Evolutionary conservation across 2,888 invertebrate genomes (phyloP), one percentile per base, ranked within the genome.

Genomic region (Zhuqinia jingwanae): DNA sequence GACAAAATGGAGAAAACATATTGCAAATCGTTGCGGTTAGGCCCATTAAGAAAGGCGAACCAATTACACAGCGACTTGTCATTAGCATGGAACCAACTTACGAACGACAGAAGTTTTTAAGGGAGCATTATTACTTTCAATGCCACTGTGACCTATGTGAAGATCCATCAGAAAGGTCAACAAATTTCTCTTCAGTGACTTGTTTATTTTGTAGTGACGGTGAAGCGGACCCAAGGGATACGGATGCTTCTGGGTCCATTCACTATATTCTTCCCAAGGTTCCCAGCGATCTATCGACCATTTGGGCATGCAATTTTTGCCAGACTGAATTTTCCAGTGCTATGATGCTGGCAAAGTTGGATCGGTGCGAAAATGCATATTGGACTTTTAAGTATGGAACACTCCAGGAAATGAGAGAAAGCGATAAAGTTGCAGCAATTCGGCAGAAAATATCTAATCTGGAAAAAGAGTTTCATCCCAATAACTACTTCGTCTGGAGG

Each of bases 101-200:
- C 15, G 22, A 25, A 10, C 70, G 70, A 0, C 70, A 73, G n/a
- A 47, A 17, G 25, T 73, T 25, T 73, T 27, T 73, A 22, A 13
- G 5, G 70, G 50, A 50, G 5, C 47, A 73, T 10, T 73, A 47
- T 45, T 73, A 73, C 50, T 73, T 73, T 13, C 22, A 22, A 0
- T 73, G 70, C 50, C 47, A 47, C 11, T 73, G 70, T 73, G 50
- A 1, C 25, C 47, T 73, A n/a, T 73, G 70, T 15, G 13, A 22
- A 25, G 70, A 73, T 50, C 47, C 70, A 0, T 22, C 25, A 0
- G 70, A 73, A 22, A 47, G 22, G 5, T 13, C 15, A 25, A 73
- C 70, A 0, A 45, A 25, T 22, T 73, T 73, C n/a, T 73, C 70
- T 15, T 47, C 70, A 73, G 25, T 50, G 5, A 73, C 22, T 6